Evolutionary conservation across 1,140 invertebrate genomes (phyloP), one percentile per base, ranked within the genome.

Genomic region (Pararge aegeria): DNA sequence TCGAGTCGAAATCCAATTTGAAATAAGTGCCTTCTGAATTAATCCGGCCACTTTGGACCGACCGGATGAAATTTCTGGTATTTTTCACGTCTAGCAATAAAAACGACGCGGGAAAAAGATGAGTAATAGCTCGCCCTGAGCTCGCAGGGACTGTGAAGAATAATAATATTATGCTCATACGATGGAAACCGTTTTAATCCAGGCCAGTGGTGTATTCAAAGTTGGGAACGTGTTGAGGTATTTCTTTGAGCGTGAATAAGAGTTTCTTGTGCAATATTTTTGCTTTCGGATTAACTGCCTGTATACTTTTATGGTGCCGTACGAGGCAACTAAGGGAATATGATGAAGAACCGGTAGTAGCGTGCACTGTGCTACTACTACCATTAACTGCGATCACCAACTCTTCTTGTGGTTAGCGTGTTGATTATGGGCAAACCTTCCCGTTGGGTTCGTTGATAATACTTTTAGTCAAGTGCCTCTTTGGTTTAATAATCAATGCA

Each of bases 21-120:
- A 86, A 85, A 86, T 88, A 88, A 88, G 83, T 88, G 85, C 85
- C 80, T 77, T 78, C 75, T 80, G 85, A 88, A 88, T 88, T 86
- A 88, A 88, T 88, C 85, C 85, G 68, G 72, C 79, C 80, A 86
- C 83, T 87, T 84, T 81, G 80, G 80, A 64, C 78, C 73, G 73
- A 78, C 81, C 75, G 78, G 75, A 78, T 83, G 83, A 85, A 86
- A 83, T 83, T 87, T 86, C 82, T 86, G 85, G 76, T 83, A 88
- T 88, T 86, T 88, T 88, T 83, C 85, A 88, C 78, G 79, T 84
- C 76, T 72, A 78, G 82, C 77, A 81, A 85, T 89, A 89, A 87
- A 89, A 88, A 85, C 76, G 60, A 73, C 66, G 68, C 65, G 69
- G 69, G 70, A 82, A 81, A 83, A 85, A 83, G 76, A 85, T 87